Base-by-base conservation (phyloP, 2,888 invertebrate genomes). In the Adelphocoris suturalis region DNA sequence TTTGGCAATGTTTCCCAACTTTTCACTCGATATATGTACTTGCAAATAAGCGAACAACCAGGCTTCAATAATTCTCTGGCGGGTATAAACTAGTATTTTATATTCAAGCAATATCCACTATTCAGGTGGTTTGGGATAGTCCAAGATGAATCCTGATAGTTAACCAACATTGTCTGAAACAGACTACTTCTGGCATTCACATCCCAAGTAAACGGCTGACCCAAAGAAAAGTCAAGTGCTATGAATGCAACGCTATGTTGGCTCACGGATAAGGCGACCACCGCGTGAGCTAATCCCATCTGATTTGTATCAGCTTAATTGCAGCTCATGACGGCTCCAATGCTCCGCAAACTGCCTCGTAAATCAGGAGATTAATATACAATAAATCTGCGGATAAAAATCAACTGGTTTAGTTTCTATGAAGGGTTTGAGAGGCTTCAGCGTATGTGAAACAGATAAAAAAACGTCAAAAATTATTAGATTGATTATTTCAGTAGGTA, bases 281-380 rank as follows among this genome's bases (percentile, higher is more conserved):
- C 68, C 68, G 68, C 23, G 68, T 12, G n/a, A 23, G 68, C 68
- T 68, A 68, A 68, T 68, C 68, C 68, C 68, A 5, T 9, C 68
- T 68, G 68, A 68, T 68, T 68, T 68, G 68, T 68, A 68, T 68
- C 68, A 68, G 68, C 68, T 68, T 68, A 68, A 68, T 68, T 68
- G 68, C 68, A 68, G 68, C 23, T 68, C 68, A 68, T 68, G 68
- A 68, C 23, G 68, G 68, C 68, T 23, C 68, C 68, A 68, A 23
- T 23, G 68, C 68, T 68, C 23, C 23, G 68, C 68, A 23, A 19
- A 27, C 68, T 68, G 68, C 11, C 68, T 23, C 68, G 23, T 68
- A 68, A 68, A 68, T 68, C 68, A 68, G 68, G 27, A 23, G 68
- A 68, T 68, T 23, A 68, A 68, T 23, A 23, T 68, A 19, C 12